Evolutionary conservation across 2,888 invertebrate genomes (phyloP).

Genomic region (Nymphalis urticae): DNA sequence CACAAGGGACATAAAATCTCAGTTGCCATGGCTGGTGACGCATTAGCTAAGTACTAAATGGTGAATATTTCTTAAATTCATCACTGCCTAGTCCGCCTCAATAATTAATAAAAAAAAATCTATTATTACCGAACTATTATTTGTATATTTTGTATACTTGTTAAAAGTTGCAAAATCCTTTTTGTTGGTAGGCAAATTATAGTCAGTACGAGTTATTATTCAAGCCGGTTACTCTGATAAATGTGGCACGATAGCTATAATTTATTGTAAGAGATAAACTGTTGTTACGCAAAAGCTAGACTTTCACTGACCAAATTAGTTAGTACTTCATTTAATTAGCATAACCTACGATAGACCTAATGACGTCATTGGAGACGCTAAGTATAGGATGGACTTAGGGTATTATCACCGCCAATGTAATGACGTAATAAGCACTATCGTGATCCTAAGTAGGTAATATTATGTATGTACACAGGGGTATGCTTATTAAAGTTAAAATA

Average conservation of each 20-base stretch:
- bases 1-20: no score
- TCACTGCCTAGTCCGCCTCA: no score
- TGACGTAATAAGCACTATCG: no score
- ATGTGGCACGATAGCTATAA: conserved; percentile 8
- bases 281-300: conserved; percentile 17
- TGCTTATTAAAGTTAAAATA: no score
- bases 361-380: not conserved
- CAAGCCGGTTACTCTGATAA: conserved; percentile 16
- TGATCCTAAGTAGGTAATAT: not conserved
- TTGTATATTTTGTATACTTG: not conserved
- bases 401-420: no score
- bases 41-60: no score
- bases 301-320: conserved; percentile 21
- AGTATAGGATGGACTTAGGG: no score
- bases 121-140: not conserved
- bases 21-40: no score
- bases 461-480: not conserved
- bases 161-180: not conserved
- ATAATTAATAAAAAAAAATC: no score
- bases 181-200: conserved; percentile 9
- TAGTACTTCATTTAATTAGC: not conserved
- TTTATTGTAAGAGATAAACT: conserved; percentile 25
- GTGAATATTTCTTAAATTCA: no score
- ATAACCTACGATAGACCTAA: not conserved
- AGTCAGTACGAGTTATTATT: conserved; percentile 18